Evolutionary conservation across 2,113 vertebrate species (phyloP), one percentile per base, ranked within the genome.

Genomic region (Elaphurus davidianus): DNA sequence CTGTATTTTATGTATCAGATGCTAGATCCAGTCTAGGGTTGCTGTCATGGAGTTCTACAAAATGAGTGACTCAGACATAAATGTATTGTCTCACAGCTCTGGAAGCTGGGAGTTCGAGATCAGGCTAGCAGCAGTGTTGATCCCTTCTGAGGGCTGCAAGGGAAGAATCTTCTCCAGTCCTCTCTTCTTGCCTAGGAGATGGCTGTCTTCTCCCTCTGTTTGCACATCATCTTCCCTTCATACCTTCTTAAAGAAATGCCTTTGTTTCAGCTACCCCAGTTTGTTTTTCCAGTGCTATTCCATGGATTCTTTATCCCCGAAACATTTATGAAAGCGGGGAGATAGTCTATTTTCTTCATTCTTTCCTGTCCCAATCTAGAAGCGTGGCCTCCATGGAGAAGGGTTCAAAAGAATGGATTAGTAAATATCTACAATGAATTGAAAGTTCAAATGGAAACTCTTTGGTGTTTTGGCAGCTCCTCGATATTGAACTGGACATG

Each of bases 321-420:
- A 43, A 17, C 10, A 71, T 36, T 81, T 55, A 16, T 21, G 30
- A 78, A 5, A 95, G 5, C 14, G 50, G 23, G 6, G 21, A 12
- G 9, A 28, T 5, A 43, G 45, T 21, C 7, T 78, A 11, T 86
- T 85, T 62, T 64, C 12, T 52, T 89, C 11, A 7, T 27, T 79
- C 4, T 9, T 71, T 45, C 60, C 2, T 50, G n/a, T 1, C 1
- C 15, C 43, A 17, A 3, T 87, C 19, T 87, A 54, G 36, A 85
- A 93, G 8, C 14, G 3, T 40, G 2, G 0, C 6, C 2, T 50
- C 8, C 11, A 11, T 1, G 1, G 6, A 60, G 55, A 45, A 43
- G 36, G 1, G 10, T 23, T 76, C 36, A 40, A 40, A 50, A 10
- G 45, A 57, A 12, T 64, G 36, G 17, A 36, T 21, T 60, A 6